Percentiles rank a stretch among this genome's conserved stretches.
Conservation (phyloP, 1,140 invertebrate species). For the Drosophila ficusphila region DNA sequence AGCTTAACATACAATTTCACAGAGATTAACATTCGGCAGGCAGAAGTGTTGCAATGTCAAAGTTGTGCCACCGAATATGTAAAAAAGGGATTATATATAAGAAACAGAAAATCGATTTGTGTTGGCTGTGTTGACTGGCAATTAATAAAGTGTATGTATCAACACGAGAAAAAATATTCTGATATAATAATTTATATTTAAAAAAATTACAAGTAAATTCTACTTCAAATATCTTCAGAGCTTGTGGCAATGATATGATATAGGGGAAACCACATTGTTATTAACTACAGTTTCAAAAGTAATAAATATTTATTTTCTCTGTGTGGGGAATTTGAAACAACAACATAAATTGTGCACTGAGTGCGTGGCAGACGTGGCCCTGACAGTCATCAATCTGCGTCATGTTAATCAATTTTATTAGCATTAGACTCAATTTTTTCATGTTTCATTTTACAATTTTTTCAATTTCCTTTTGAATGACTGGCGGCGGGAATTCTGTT, state of each 20-base stretch:
- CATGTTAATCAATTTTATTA: constrained; percentile 77
- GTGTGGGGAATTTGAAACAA: background rate
- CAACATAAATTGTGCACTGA: constrained; percentile 41
- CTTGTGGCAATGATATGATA: too few species aligned
- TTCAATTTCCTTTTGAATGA: constrained; percentile 3
- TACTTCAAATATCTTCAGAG: too few species aligned
- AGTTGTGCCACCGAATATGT: constrained; percentile 44
- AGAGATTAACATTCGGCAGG: constrained; percentile 54
- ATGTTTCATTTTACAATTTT: constrained; percentile 21
- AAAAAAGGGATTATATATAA: constrained; percentile 24
- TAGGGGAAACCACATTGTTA: too few species aligned
- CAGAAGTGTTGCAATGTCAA: constrained; percentile 47
- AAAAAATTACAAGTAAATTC: too few species aligned
- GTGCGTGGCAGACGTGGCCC: constrained; percentile 37
- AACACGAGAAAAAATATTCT: background rate
- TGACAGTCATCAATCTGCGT: constrained; percentile 74
- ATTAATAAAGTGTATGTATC: constrained; percentile 18
- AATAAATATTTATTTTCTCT: background rate
- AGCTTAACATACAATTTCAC: constrained; percentile 56
- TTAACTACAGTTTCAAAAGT: background rate
- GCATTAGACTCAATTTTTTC: constrained; percentile 41
- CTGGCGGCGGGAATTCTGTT: constrained; percentile 41
- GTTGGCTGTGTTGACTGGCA: constrained; percentile 30
- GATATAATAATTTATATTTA: background rate
- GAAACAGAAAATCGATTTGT: constrained; percentile 38